phyloP scores from a whole-genome alignment of 2,113 vertebrate species.

The Corynorhinus townsendii region DNA sequence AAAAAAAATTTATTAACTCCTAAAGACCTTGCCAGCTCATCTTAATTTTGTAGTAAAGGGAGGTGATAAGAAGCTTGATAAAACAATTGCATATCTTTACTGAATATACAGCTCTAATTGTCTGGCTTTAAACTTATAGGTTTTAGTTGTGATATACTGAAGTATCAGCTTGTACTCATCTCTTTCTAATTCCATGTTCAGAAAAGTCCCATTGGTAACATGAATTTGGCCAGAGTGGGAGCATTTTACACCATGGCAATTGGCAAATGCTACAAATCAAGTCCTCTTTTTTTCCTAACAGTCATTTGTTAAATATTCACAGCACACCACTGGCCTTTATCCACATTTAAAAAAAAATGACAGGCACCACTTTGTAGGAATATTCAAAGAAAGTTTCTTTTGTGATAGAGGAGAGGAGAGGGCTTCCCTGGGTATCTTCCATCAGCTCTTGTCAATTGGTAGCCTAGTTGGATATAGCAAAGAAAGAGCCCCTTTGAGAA shows the following conservation, averaged over 20 bases:
- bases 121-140: not conserved
- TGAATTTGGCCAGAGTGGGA: not conserved
- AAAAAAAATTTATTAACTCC: slow-evolving; percentile 24
- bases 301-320: not conserved
- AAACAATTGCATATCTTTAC: slow-evolving; percentile 2
- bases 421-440: not conserved
- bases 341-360: not conserved
- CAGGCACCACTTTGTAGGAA: not conserved
- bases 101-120: not conserved
- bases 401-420: not conserved
- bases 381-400: not conserved
- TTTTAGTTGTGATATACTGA: not conserved
- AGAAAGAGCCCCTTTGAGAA: not conserved
- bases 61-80: slow-evolving; percentile 2
- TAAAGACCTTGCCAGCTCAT: slow-evolving; percentile 10
- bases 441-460: not conserved
- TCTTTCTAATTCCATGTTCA: not conserved
- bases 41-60: not conserved
- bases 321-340: not conserved
- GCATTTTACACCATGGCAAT: not conserved
- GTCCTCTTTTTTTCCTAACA: not conserved
- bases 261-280: not conserved
- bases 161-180: not conserved
- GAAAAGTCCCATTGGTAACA: not conserved
- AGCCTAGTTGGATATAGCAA: not conserved